Percentiles rank a stretch among this genome's conserved stretches.
These are phyloP conservation scores for Cerceris rybyensis DNA, from an alignment of 2,888 invertebrate species.

Conservation along the genomic window DNA sequence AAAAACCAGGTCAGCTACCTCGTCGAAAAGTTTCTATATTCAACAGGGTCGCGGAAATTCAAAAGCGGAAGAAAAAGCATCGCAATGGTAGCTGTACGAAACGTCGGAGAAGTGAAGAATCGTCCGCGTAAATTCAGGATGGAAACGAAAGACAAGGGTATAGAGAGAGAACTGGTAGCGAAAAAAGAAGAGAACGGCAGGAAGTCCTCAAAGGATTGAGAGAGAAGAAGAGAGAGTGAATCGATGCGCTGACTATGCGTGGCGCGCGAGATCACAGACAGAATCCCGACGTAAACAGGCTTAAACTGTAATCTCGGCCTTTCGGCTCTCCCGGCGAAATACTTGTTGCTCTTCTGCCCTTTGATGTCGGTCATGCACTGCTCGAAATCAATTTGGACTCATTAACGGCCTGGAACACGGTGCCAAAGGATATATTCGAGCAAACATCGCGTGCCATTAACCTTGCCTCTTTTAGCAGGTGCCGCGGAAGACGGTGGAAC, in stretches of 20 bases:
- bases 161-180: constrained; percentile 7
- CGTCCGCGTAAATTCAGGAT: not conserved
- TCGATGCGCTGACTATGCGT: constrained; percentile 62
- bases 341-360: constrained; percentile 65
- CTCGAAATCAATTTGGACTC: constrained; percentile 67
- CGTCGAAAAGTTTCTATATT: no score
- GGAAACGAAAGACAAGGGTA: constrained; percentile 33
- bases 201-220: not conserved
- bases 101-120: not conserved
- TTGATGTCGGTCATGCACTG: constrained; percentile 63
- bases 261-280: constrained; percentile 68
- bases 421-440: constrained; percentile 58
- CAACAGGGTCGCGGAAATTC: no score
- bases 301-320: constrained; percentile 68
- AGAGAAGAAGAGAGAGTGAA: constrained; percentile 37
- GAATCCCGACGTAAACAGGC: constrained; percentile 70
- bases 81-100: not conserved
- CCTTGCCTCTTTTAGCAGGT: constrained; percentile 54
- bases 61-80: not conserved
- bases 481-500: constrained; percentile 30
- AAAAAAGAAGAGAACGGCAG: constrained; percentile 4
- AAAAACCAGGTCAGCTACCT: no score
- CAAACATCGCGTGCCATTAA: constrained; percentile 61
- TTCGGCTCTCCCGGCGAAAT: constrained; percentile 55
- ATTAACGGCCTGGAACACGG: constrained; percentile 59